These are phyloP conservation scores for Pegea sp. DNA, from an alignment of 23 tunicate species.

Conservation along the genomic window DNA sequence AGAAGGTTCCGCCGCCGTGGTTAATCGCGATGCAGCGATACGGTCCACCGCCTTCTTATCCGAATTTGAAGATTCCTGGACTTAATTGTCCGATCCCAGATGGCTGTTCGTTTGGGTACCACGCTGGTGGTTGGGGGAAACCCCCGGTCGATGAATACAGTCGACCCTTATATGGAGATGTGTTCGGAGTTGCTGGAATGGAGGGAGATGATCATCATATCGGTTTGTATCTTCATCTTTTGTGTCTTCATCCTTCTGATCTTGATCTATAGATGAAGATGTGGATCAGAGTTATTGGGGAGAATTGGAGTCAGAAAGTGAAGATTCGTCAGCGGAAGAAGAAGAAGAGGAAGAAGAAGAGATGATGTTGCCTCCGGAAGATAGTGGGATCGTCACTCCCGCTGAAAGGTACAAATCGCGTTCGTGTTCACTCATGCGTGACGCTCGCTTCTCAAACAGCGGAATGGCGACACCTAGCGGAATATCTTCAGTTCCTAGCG, in stretches of 20 bases:
- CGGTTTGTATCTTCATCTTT: conserved; percentile 3
- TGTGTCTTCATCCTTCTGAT: background rate
- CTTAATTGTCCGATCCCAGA: conserved; percentile 96
- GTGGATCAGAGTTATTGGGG: conserved; percentile 35
- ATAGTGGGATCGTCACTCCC: conserved; percentile 68
- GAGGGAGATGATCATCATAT: conserved; percentile 23
- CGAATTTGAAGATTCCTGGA: conserved; percentile 85
- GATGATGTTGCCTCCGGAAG: conserved; percentile 44
- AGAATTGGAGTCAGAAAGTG: conserved; percentile 87
- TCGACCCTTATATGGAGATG: conserved; percentile 91
- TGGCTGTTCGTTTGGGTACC: conserved; percentile 86
- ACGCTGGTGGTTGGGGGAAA: conserved; percentile 98
- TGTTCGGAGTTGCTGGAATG: conserved; percentile 62
- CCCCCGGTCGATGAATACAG: conserved; percentile 99
- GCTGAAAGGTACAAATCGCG: conserved; percentile 43
- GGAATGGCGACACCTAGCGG: conserved; percentile 97
- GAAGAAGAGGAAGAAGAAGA: conserved; percentile 76
- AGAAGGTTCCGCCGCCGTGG: conserved; percentile 98
- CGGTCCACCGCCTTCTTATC: conserved; percentile 99
- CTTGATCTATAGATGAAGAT: background rate
- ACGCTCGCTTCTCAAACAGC: conserved; percentile 15
- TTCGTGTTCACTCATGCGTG: background rate
- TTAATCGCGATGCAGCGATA: conserved; percentile 98
- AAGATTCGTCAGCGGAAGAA: conserved; percentile 43
- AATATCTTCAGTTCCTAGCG: conserved; percentile 83